Evolutionary conservation across 2,888 invertebrate genomes (phyloP), one percentile per base, ranked within the genome.

Genomic region (Pristionchus arcanus): DNA sequence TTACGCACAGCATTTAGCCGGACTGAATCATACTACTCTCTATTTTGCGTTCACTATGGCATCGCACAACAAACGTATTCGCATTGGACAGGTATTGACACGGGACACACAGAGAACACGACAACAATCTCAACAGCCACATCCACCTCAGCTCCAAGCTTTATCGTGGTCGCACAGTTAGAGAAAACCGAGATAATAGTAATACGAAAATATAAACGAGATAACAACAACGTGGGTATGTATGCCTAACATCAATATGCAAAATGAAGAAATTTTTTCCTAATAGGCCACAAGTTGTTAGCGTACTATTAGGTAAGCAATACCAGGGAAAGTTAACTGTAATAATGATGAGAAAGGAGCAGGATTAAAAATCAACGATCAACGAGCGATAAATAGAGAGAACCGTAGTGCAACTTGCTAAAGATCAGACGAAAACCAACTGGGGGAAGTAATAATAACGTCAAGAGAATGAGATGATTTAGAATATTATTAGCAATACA

Each of bases 311-410:
- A 49, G 42, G 42, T 63, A 63, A 21, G 25, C 25, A 63, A 63
- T 63, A 63, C 63, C 21, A 63, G 63, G 21, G 21, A n/a, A 7
- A 71, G 31, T 15, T 71, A 31, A 71, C 28, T 71, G 68, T 16
- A 34, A 66, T 66, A 13, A 63, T 19, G 68, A 21, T 25, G 74
- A 37, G 37, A 74, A 74, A 37, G 37, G 21, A 37, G 25, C 37
- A 74, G 74, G 74, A 74, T 37, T 37, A 74, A 74, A 37, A 9
- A 37, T 37, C 74, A 74, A 31, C 68, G 68, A 68, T 28, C 37
- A n/a, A n/a, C n/a, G n/a, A n/a, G n/a, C n/a, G 21, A 74, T 25
- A 37, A 74, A 74, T 74, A 37, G 42, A 49, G n/a, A n/a, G 42
- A 74, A 37, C 74, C 37, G 19, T 74, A 37, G 16, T 16, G 9